Evolutionary conservation across 1,140 invertebrate genomes (phyloP).

Genomic region (Bombus difficillimus): DNA sequence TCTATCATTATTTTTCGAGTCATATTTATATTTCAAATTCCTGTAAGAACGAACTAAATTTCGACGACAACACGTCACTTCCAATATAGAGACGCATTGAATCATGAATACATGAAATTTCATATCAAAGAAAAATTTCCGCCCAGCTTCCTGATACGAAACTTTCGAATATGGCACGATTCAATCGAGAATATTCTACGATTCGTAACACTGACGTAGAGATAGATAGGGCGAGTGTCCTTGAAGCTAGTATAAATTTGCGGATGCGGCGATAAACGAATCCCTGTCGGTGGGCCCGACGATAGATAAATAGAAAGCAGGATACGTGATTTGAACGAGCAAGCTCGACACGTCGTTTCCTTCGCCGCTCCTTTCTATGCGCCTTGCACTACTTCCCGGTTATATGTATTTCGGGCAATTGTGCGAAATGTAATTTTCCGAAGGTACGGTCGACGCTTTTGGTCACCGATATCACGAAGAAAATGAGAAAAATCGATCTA

Average conservation of each 20-base stretch:
- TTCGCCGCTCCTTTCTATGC: not conserved
- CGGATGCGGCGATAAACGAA: slow-evolving; percentile 30
- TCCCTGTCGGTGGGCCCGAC: not conserved
- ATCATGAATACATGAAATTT: no score
- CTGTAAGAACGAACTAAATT: no score
- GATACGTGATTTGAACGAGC: slow-evolving; percentile 37
- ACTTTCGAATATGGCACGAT: not conserved
- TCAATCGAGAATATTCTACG: not conserved
- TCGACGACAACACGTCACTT: no score
- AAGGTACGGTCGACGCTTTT: not conserved
- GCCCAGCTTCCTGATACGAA: not conserved
- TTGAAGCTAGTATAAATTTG: slow-evolving; percentile 29
- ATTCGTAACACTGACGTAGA: not conserved
- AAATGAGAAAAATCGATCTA: not conserved
- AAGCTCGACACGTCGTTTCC: slow-evolving; percentile 6
- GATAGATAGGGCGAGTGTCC: not conserved
- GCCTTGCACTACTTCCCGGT: not conserved
- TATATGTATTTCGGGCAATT: not conserved
- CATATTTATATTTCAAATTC: no score
- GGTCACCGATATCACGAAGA: not conserved
- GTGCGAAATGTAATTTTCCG: not conserved
- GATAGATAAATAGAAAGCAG: slow-evolving; percentile 47
- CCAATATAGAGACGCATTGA: no score
- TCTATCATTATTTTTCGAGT: no score
- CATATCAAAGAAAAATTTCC: not conserved